Conservation (phyloP, 1,140 invertebrate species). For the Daktulosphaira vitifoliae region DNA sequence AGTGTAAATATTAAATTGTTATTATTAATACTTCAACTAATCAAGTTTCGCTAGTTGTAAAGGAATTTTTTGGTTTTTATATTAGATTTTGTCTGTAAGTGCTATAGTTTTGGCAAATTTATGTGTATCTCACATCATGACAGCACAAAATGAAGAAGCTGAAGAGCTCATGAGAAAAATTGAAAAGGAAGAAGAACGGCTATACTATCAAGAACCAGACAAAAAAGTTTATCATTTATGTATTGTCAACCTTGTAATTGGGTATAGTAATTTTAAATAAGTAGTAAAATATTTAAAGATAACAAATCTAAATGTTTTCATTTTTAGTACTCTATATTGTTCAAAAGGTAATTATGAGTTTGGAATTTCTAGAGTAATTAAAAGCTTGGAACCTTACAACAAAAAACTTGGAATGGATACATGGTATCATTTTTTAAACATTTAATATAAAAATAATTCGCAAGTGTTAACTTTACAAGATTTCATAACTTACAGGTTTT, state of each 20-base stretch:
- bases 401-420: conserved; percentile 93
- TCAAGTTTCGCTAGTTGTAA: too few species aligned
- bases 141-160: conserved; percentile 95
- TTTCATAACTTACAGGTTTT: conserved; percentile 52
- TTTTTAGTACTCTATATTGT: conserved; percentile 79
- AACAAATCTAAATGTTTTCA: conserved; percentile 18
- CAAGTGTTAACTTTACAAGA: neutral
- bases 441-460: neutral
- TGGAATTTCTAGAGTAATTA: conserved; percentile 94
- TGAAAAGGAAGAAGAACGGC: conserved; percentile 92
- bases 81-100: conserved; percentile 83
- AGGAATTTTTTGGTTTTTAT: conserved; percentile 37
- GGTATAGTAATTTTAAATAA: conserved; percentile 46
- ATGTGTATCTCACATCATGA: conserved; percentile 99
- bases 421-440: conserved; percentile 63
- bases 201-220: conserved; percentile 86
- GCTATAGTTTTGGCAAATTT: conserved; percentile 96
- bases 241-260: conserved; percentile 98
- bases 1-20: conserved; percentile 53
- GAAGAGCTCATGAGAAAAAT: conserved; percentile 98
- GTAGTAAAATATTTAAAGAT: neutral
- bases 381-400: conserved; percentile 90
- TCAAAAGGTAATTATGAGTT: conserved; percentile 99
- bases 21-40: neutral
- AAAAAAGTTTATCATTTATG: conserved; percentile 95